phyloP scores from a whole-genome alignment of 2,113 vertebrate genomes.

The Rhinolophus sinicus region DNA sequence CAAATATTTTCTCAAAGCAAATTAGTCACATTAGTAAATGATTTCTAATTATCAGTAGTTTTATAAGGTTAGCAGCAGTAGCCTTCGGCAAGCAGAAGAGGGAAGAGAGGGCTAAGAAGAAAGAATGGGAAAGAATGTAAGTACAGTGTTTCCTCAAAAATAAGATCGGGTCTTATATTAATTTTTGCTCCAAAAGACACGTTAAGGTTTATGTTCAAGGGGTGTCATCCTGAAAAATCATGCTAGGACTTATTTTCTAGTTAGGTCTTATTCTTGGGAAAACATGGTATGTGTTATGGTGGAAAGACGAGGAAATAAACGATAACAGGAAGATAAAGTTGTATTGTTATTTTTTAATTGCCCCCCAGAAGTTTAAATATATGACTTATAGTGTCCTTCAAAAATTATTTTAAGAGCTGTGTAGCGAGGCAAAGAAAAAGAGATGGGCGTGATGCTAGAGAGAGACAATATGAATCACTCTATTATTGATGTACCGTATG shows the following conservation, averaged over 20 bases:
- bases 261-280: too few species aligned
- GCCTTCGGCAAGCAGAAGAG: not conserved
- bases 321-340: not conserved
- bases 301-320: not conserved
- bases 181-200: too few species aligned
- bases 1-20: constrained; percentile 63
- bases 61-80: not conserved
- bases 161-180: too few species aligned
- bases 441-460: not conserved
- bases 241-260: too few species aligned
- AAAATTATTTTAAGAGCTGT: not conserved
- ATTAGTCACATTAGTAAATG: constrained; percentile 51
- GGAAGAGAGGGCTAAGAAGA: not conserved
- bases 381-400: not conserved
- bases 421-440: not conserved
- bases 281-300: not conserved
- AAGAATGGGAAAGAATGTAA: not conserved
- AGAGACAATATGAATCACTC: not conserved
- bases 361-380: not conserved
- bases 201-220: too few species aligned
- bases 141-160: not conserved
- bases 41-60: constrained; percentile 25
- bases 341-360: not conserved
- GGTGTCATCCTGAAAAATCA: too few species aligned
- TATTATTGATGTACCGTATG: not conserved